phyloP scores from a whole-genome alignment of 1,140 invertebrate species.

The Araneus ventricosus region DNA sequence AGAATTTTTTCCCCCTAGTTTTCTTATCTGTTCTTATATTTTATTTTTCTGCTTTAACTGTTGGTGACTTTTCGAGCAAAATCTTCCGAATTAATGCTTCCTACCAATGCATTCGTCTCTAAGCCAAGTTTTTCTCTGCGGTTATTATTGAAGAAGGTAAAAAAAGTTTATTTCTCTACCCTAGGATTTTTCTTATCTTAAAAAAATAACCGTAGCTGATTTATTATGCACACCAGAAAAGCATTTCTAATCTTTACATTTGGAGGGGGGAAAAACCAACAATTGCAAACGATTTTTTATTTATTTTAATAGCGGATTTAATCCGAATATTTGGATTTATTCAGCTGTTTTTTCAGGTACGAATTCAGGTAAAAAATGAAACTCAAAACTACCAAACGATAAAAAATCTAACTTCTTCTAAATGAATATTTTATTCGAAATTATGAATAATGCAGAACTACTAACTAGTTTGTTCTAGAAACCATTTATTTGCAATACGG shows the following conservation, averaged over 20 bases:
- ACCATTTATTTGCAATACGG: background rate
- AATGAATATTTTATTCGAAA: slow-evolving; percentile 4
- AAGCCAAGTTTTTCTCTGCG: background rate
- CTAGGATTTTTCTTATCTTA: background rate
- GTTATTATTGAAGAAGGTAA: background rate
- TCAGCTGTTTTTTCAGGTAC: background rate
- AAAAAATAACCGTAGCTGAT: slow-evolving; percentile 3
- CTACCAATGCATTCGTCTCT: background rate
- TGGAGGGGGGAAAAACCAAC: background rate
- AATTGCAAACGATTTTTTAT: background rate
- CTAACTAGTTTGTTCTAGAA: background rate
- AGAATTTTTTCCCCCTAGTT: background rate
- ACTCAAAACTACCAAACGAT: background rate
- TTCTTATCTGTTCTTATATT: background rate
- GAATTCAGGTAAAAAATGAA: background rate
- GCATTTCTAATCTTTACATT: background rate
- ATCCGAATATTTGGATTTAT: background rate
- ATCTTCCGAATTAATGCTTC: slow-evolving; percentile 13
- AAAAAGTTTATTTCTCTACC: background rate
- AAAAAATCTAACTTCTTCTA: background rate
- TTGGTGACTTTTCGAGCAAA: background rate
- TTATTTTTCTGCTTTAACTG: background rate
- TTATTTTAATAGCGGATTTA: background rate
- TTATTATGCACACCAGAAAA: slow-evolving; percentile 33
- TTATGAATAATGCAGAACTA: background rate